phyloP scores from a whole-genome alignment of 1,140 invertebrate genomes.

The Odontomachus brunneus region DNA sequence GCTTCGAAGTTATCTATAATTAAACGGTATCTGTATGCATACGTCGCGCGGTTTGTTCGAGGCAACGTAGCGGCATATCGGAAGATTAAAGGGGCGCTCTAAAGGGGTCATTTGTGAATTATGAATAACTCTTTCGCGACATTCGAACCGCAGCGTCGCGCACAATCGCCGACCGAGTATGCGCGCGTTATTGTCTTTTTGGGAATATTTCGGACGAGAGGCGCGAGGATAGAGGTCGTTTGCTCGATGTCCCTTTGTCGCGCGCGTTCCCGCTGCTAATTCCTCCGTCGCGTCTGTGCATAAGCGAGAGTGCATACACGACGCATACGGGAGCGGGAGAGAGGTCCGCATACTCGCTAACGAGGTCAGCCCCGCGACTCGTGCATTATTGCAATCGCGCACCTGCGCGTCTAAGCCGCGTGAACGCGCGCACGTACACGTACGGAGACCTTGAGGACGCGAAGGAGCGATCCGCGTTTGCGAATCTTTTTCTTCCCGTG shows the following conservation, averaged over 20 bases:
- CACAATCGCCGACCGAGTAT: constrained; percentile 8
- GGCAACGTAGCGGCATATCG: background rate
- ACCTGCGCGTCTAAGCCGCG: constrained; percentile 41
- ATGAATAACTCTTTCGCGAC: constrained; percentile 46
- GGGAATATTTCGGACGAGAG: constrained; percentile 33
- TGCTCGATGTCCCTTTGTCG: constrained; percentile 63
- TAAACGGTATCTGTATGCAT: constrained; percentile 12
- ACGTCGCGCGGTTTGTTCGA: too few relatives aligned
- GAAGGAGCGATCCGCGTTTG: constrained; percentile 42
- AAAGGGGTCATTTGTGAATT: constrained; percentile 47
- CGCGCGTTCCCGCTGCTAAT: constrained; percentile 51
- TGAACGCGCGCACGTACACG: background rate
- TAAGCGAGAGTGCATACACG: constrained; percentile 27
- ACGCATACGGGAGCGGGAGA: background rate
- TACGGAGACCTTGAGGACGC: constrained; percentile 58
- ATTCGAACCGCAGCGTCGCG: constrained; percentile 25
- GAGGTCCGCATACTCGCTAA: constrained; percentile 52
- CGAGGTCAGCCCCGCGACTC: constrained; percentile 62
- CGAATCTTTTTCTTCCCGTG: constrained; percentile 53
- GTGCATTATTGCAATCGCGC: constrained; percentile 52
- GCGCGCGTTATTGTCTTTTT: constrained; percentile 49
- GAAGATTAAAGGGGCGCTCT: constrained; percentile 26
- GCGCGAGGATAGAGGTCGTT: background rate
- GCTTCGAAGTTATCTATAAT: background rate
- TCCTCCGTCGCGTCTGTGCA: constrained; percentile 33